Percentiles rank a stretch among this genome's conserved stretches.
These are phyloP conservation scores for Aselliscus stoliczkanus DNA, from an alignment of 2,797 vertebrate species.

Conservation along the genomic window DNA sequence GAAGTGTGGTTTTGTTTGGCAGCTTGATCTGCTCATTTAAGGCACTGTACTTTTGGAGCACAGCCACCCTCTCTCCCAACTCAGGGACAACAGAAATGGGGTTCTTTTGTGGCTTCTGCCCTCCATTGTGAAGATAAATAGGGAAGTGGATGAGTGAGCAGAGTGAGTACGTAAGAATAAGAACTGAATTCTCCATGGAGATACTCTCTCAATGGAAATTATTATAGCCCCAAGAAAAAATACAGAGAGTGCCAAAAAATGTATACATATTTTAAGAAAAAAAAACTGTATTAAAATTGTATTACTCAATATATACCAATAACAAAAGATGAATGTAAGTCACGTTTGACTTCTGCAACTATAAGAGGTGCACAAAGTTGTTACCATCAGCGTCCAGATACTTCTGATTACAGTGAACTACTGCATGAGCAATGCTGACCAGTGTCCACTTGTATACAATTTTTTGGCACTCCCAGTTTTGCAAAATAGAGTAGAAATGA, in stretches of 20 bases:
- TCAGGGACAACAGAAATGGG: not conserved
- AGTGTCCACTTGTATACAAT: too few relatives aligned
- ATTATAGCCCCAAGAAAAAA: not conserved
- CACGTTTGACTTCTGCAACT: too few relatives aligned
- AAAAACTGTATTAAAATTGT: too few relatives aligned
- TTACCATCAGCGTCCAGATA: too few relatives aligned
- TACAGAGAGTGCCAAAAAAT: too few relatives aligned
- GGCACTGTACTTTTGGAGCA: not conserved
- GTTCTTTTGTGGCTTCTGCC: not conserved
- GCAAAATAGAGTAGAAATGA: not conserved
- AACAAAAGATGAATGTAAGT: too few relatives aligned
- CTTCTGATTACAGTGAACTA: too few relatives aligned
- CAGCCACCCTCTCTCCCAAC: not conserved
- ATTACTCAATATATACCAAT: too few relatives aligned
- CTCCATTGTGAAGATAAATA: not conserved
- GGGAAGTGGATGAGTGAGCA: not conserved
- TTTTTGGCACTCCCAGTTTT: too few relatives aligned
- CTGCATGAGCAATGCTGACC: too few relatives aligned
- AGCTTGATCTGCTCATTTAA: constrained; percentile 10
- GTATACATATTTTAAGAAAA: too few relatives aligned
- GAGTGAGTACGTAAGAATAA: not conserved
- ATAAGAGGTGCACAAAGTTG: too few relatives aligned
- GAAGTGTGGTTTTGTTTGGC: not conserved
- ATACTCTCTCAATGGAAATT: not conserved
- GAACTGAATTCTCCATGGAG: not conserved